These are phyloP conservation scores for Alouatta palliata DNA, from an alignment of 2,113 vertebrate species.

Conservation along the genomic window DNA sequence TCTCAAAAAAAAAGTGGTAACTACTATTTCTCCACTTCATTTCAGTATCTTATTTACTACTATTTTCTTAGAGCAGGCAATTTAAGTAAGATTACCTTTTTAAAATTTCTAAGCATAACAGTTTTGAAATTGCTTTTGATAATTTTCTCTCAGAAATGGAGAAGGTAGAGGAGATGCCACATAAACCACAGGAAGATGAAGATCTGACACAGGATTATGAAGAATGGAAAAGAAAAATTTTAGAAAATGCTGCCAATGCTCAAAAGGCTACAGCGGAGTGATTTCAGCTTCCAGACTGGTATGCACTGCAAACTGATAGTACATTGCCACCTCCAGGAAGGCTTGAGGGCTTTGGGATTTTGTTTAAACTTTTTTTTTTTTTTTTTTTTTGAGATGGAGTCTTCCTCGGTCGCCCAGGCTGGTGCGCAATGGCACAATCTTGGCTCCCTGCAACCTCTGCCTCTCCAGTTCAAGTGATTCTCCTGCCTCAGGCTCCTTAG, in stretches of 20 bases:
- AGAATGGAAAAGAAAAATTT: conserved; percentile 91
- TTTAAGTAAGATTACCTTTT: not conserved
- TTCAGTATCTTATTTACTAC: not conserved
- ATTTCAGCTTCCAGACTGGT: not conserved
- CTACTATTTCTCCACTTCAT: not conserved
- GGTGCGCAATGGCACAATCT: too few species aligned
- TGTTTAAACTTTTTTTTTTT: not conserved
- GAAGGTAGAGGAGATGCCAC: conserved; percentile 72
- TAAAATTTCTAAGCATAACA: not conserved
- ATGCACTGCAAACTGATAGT: not conserved
- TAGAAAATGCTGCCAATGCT: conserved; percentile 89
- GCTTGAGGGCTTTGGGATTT: not conserved
- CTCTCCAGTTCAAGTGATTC: too few species aligned
- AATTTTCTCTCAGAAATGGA: conserved; percentile 74
- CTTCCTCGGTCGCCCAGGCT: too few species aligned
- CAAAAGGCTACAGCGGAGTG: conserved; percentile 47
- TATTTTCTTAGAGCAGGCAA: not conserved
- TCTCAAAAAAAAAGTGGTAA: not conserved
- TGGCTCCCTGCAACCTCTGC: too few species aligned
- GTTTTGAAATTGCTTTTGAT: conserved; percentile 4
- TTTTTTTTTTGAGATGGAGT: too few species aligned
- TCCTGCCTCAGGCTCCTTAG: too few species aligned
- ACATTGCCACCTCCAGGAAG: not conserved
- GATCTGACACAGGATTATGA: conserved; percentile 87
- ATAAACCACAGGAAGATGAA: conserved; percentile 78